Evolutionary conservation across 2,888 invertebrate species (phyloP).

Genomic region (Neria commutata): DNA sequence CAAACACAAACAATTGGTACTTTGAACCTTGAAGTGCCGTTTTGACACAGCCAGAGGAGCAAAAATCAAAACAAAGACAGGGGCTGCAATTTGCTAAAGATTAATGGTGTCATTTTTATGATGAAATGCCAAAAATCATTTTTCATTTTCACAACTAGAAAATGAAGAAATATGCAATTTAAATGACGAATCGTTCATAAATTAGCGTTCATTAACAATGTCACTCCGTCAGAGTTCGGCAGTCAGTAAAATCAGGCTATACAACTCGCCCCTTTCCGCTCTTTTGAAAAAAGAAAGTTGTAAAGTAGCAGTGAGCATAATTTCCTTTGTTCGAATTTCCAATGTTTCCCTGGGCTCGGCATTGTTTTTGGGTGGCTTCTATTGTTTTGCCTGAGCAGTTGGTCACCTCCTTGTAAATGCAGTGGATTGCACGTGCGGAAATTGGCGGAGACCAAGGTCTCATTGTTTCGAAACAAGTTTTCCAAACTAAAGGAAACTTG

Average conservation of each 20-base stretch:
- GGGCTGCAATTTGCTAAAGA: slow-evolving; percentile 45
- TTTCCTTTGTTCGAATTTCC: not conserved
- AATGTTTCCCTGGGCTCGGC: not conserved
- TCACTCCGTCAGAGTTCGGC: slow-evolving; percentile 26
- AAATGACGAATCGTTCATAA: slow-evolving; percentile 46
- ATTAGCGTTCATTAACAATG: slow-evolving; percentile 52
- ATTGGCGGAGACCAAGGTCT: not conserved
- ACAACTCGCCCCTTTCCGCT: too few relatives aligned
- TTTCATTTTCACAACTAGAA: slow-evolving; percentile 3
- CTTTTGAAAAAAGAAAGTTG: too few relatives aligned
- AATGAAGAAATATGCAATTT: slow-evolving; percentile 11
- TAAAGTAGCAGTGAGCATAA: too few relatives aligned
- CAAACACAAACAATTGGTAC: slow-evolving; percentile 28
- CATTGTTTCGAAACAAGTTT: not conserved
- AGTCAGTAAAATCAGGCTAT: too few relatives aligned
- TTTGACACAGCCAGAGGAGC: slow-evolving; percentile 6
- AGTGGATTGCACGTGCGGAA: not conserved
- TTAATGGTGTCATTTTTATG: slow-evolving; percentile 34
- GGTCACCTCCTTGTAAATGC: not conserved
- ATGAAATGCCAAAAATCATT: slow-evolving; percentile 2
- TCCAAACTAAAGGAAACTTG: too few relatives aligned
- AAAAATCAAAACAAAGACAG: slow-evolving; percentile 40
- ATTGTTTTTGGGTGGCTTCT: not conserved
- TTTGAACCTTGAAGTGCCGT: slow-evolving; percentile 31
- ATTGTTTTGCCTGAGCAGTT: not conserved